Evolutionary conservation across 2,797 vertebrate genomes (phyloP), one percentile per base, ranked within the genome.

Genomic region (Microhierax caerulescens): DNA sequence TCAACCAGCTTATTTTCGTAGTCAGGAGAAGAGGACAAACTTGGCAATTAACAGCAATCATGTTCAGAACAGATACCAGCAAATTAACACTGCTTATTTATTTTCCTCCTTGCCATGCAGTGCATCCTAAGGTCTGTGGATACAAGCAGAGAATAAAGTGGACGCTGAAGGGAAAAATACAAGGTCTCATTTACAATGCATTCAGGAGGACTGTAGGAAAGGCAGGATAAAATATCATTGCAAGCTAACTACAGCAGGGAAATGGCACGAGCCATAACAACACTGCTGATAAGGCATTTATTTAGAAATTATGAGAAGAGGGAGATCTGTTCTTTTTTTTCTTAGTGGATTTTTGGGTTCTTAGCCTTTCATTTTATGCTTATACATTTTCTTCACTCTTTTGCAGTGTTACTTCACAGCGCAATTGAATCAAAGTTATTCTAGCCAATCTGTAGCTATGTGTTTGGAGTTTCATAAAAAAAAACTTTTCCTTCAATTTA

Each of bases 31-130:
- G 65, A 86, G 74, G 61, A 50, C 47, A 79, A 86, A 70, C 69
- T 86, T 86, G 56, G 64, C 70, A 93, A 97, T 97, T 94, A 96
- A 67, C 74, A 90, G 67, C 90, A 90, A 81, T 86, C 87, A 5
- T 74, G 79, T 81, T 94, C 91, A 65, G 78, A 96, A 59, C 82
- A 94, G 92, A 96, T 59, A 92, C 43, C 83, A 92, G 92, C 82
- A 97, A 96, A 97, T 96, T 94, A 96, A 93, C 59, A 91, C 65
- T 24, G 28, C 13, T 80, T 63, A 16, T 82, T 68, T 47, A 43
- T 60, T 47, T 47, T 34, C 39, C 37, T 85, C 50, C 37, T 89
- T 77, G 56, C 60, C n/a, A 65, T 18, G 48, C 73, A 60, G 50
- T 23, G 32, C 68, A 82, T 91, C 57, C 27, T 76, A 85, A 95